phyloP scores from a whole-genome alignment of 2,888 invertebrate genomes.

The Coenonympha arcania region DNA sequence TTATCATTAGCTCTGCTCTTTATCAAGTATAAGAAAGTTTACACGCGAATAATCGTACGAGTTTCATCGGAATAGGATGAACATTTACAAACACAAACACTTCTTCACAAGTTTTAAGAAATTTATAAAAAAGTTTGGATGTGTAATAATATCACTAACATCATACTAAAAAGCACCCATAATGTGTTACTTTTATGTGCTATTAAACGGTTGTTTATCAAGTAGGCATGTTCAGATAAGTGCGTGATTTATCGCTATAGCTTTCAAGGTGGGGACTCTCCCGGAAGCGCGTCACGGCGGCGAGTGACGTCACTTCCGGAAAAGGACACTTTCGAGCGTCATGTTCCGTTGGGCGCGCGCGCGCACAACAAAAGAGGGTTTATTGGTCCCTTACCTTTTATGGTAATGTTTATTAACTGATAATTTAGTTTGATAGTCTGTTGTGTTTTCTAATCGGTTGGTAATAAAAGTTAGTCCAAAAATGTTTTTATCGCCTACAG shows the following conservation, averaged over 20 bases:
- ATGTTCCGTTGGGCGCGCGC: conserved; percentile 46
- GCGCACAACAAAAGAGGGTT: conserved; percentile 38
- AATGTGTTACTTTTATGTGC: background rate
- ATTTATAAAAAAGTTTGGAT: too few relatives aligned
- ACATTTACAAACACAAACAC: too few relatives aligned
- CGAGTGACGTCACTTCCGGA: conserved; percentile 43
- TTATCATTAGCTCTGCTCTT: too few relatives aligned
- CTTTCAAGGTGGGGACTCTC: conserved; percentile 7
- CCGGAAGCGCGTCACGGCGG: conserved; percentile 19
- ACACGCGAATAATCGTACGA: too few relatives aligned
- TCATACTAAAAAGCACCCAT: background rate
- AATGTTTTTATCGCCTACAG: too few relatives aligned
- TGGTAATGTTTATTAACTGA: conserved; percentile 11
- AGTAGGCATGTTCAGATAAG: conserved; percentile 5
- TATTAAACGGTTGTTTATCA: conserved; percentile 6
- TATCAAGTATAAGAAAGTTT: too few relatives aligned
- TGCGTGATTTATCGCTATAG: conserved; percentile 1
- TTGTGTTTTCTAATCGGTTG: conserved; percentile 11
- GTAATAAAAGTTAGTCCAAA: conserved; percentile 1
- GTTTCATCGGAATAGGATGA: too few relatives aligned
- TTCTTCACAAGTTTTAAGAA: too few relatives aligned
- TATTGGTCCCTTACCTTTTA: conserved; percentile 14
- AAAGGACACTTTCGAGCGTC: conserved; percentile 52
- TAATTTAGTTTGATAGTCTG: conserved; percentile 6
- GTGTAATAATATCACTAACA: too few relatives aligned